These are phyloP conservation scores for Philopedon plagiatum DNA, from an alignment of 2,888 invertebrate genomes.

Conservation along the genomic window DNA sequence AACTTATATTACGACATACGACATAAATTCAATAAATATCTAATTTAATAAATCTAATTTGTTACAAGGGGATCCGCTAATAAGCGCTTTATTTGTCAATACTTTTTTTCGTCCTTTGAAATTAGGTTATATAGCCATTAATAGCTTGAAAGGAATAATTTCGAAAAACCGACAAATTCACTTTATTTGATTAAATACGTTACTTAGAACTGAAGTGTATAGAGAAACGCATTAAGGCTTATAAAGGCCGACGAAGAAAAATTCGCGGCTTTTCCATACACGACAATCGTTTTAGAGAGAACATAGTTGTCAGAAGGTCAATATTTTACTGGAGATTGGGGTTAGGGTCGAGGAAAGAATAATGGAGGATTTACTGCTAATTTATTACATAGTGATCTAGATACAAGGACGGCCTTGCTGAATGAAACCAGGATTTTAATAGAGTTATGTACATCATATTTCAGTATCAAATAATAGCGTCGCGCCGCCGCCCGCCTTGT, in stretches of 20 bases:
- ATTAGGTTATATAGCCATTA: conserved; percentile 13
- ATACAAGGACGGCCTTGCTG: not conserved
- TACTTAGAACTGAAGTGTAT: conserved; percentile 32
- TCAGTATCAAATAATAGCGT: too few species aligned
- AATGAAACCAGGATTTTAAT: not conserved
- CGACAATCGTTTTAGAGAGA: conserved; percentile 61
- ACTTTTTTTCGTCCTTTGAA: not conserved
- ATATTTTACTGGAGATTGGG: conserved; percentile 12
- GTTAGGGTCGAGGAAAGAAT: conserved; percentile 3
- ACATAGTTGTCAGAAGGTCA: conserved; percentile 30
- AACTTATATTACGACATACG: too few species aligned
- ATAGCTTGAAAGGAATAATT: conserved; percentile 43
- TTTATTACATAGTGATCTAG: not conserved
- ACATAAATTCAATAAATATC: too few species aligned
- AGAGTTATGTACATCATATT: too few species aligned
- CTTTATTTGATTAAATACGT: conserved; percentile 58
- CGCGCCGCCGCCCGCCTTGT: too few species aligned
- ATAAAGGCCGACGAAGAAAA: conserved; percentile 54
- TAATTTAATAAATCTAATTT: too few species aligned
- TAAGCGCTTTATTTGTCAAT: not conserved
- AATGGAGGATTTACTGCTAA: conserved; percentile 4
- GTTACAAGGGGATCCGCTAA: too few species aligned
- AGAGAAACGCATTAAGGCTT: conserved; percentile 50
- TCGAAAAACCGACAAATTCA: conserved; percentile 55
- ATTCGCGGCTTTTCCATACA: conserved; percentile 55